Conservation (phyloP, 2,797 vertebrate genomes). For the Myiotriccus ornatus region DNA sequence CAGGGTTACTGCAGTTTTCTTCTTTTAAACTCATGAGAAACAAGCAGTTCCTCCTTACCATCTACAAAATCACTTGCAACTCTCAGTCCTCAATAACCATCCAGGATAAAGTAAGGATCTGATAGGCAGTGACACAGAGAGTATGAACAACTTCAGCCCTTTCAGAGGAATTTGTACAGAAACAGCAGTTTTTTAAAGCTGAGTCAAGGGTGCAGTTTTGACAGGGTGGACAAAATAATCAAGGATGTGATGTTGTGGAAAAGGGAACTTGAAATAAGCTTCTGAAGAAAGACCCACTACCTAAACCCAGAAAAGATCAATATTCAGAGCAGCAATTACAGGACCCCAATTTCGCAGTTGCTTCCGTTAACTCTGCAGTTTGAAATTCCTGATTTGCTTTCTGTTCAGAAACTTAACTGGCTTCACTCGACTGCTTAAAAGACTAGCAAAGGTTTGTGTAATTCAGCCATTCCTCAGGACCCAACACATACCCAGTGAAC, state of each 20-base stretch:
- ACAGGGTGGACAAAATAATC: not conserved
- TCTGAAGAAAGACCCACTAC: not conserved
- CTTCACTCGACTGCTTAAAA: not conserved
- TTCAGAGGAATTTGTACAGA: not conserved
- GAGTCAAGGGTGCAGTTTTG: not conserved
- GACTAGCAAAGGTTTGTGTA: not conserved
- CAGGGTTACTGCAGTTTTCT: not conserved
- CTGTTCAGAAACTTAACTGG: not conserved
- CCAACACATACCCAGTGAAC: not conserved
- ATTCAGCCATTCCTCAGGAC: not conserved
- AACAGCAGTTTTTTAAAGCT: not conserved
- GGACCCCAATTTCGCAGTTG: not conserved
- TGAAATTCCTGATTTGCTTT: not conserved
- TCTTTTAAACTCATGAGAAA: not conserved
- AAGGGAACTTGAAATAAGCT: not conserved
- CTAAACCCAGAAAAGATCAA: not conserved
- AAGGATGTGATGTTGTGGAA: not conserved
- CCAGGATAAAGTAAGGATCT: not conserved
- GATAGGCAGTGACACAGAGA: not conserved
- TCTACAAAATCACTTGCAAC: not conserved
- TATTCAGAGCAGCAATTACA: not conserved
- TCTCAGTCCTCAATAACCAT: not conserved
- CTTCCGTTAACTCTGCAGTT: not conserved
- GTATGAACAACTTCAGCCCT: not conserved
- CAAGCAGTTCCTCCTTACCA: not conserved